Conservation (phyloP, 1,140 invertebrate species). For the Zaprionus davidi region DNA sequence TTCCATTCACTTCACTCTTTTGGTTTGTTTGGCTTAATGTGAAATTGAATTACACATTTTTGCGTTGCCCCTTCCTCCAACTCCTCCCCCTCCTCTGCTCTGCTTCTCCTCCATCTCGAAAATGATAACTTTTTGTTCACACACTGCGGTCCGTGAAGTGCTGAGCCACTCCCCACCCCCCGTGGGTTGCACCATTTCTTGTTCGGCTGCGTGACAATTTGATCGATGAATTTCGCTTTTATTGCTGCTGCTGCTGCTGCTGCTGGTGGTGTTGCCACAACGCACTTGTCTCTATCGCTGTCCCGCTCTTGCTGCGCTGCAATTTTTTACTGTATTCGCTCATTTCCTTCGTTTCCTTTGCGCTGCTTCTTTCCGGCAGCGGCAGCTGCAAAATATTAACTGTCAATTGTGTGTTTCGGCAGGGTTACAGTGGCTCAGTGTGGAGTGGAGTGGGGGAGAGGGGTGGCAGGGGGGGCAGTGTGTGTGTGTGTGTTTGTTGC, state of each 20-base stretch:
- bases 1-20: neutral
- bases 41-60: conserved; percentile 57
- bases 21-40: conserved; percentile 27
- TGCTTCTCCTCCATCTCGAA: neutral
- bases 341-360: conserved; percentile 18
- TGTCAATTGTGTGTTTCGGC: conserved; percentile 63
- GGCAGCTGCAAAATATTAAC: conserved; percentile 67
- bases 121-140: neutral
- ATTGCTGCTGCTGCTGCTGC: neutral
- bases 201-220: conserved; percentile 53
- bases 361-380: conserved; percentile 17
- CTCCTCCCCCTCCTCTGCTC: neutral
- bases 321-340: conserved; percentile 46
- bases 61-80: conserved; percentile 1
- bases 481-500: neutral
- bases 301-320: neutral
- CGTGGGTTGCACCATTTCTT: neutral
- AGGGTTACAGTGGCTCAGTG: conserved; percentile 6
- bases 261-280: neutral
- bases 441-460: neutral
- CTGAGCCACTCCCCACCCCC: neutral
- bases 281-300: neutral
- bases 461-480: neutral
- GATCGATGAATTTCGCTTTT: conserved; percentile 67
- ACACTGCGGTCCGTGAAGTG: neutral